phyloP scores from a whole-genome alignment of 2,888 invertebrate species.

The Heteromyza rotundicornis region DNA sequence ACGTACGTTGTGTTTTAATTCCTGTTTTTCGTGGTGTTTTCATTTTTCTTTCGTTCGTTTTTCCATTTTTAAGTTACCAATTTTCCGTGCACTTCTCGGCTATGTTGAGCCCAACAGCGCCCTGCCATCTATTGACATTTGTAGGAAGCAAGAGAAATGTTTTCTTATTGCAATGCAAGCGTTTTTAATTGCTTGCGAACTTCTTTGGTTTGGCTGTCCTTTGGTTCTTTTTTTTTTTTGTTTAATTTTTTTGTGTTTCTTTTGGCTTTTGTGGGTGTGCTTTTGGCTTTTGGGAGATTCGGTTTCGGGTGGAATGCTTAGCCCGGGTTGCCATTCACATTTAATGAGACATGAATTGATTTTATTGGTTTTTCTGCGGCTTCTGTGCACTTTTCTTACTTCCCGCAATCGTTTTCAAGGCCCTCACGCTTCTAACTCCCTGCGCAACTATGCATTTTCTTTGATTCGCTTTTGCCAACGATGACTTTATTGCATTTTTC shows the following conservation, averaged over 20 bases:
- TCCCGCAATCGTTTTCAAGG: no score
- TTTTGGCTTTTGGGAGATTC: neutral
- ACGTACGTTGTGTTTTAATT: neutral
- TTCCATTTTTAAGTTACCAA: no score
- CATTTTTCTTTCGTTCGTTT: no score
- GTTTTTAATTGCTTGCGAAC: neutral
- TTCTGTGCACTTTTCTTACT: neutral
- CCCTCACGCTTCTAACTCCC: no score
- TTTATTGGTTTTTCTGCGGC: slow-evolving; percentile 18
- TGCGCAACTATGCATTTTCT: no score
- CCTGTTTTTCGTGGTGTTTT: no score
- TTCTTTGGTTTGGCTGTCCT: no score
- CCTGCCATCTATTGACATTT: neutral
- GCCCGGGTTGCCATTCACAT: slow-evolving; percentile 11
- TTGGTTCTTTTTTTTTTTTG: no score
- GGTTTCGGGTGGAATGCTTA: neutral
- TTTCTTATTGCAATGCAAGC: neutral
- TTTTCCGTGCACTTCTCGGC: slow-evolving; percentile 29
- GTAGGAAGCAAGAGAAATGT: no score
- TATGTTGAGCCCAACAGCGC: neutral
- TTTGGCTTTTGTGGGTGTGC: no score
- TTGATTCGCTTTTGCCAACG: neutral
- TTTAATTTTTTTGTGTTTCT: no score
- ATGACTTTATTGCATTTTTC: neutral
- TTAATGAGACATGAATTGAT: slow-evolving; percentile 21